Evolutionary conservation across 2,113 vertebrate genomes (phyloP), one percentile per base, ranked within the genome.

Genomic region (Engystomops pustulosus): DNA sequence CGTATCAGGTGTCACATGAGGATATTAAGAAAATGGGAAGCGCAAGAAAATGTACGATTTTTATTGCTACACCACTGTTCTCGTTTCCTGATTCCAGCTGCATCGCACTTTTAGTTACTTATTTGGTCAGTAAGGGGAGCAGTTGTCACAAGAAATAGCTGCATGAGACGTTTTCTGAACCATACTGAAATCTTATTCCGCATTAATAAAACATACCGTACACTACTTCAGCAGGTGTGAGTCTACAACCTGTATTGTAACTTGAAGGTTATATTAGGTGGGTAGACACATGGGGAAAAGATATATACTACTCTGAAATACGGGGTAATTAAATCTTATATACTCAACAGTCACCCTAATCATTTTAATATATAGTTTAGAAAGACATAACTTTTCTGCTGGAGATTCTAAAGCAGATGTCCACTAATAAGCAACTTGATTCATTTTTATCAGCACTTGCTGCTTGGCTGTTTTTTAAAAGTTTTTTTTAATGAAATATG

Each of bases 101-200:
- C 51, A 36, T 60, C 12, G 2, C 11, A 78, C 75, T 78, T 58
- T 41, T 78, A 78, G 75, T 55, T 38, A 60, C 51, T 78, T 27
- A n/a, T 78, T 78, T 78, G 75, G 53, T 55, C 75, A 78, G 51
- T 78, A 58, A 78, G 53, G 75, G 75, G 75, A 78, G 75, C 51
- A 78, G 32, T 78, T 78, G 75, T 78, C 49, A 38, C n/a, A 60
- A 41, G 75, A 55, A 78, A 58, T 47, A 60, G 53, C 34, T n/a
- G 51, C 53, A 55, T 41, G 51, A 60, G 10, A 38, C 60, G n/a
- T 58, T 38, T n/a, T 25, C 51, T 15, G n/a, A 38, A 38, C 32
- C 25, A 6, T 38, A 41, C 53, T 41, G 32, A 55, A 76, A 53
- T 34, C 72, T 53, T 47, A 30, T 51, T 51, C 45, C 34, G 47